These are phyloP conservation scores for Malaclemys terrapin DNA, from an alignment of 2,113 vertebrate genomes.

Conservation along the genomic window DNA sequence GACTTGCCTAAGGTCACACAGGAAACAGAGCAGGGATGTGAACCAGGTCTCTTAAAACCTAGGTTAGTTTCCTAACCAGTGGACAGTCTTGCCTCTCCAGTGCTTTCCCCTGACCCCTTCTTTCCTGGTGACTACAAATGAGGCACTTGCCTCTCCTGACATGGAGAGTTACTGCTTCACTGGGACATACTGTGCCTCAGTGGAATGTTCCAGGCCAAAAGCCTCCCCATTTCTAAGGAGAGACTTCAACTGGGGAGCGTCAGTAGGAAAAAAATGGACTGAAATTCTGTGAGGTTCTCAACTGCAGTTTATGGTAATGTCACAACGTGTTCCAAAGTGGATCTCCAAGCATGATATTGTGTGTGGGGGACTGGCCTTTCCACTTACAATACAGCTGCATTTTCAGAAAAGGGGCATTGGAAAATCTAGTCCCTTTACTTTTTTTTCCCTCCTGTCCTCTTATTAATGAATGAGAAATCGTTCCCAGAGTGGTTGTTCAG, in stretches of 20 bases:
- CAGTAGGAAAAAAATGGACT: not conserved
- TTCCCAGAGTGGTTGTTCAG: not conserved
- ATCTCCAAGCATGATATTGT: not conserved
- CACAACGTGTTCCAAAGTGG: not conserved
- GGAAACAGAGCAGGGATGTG: not conserved
- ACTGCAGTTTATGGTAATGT: not conserved
- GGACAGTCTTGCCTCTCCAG: not conserved
- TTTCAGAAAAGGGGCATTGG: not conserved
- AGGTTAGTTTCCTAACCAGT: not conserved
- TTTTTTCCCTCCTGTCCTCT: not conserved
- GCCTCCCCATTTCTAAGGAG: not conserved
- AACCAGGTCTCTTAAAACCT: rapidly evolving
- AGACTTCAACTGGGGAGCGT: not conserved
- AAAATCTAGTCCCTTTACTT: rapidly evolving
- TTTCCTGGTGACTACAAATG: not conserved
- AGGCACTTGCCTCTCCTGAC: not conserved
- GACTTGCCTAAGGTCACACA: not conserved
- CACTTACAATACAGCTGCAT: not conserved
- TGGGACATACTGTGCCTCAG: rapidly evolving
- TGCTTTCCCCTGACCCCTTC: not conserved
- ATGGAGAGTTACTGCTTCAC: not conserved
- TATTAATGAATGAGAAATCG: not conserved
- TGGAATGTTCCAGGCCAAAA: not conserved
- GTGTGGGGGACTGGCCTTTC: not conserved
- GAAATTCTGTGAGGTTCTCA: not conserved